Percentiles rank a stretch among this genome's conserved stretches.
Conservation (phyloP, 2,113 vertebrate species). For the Mastomys natalensis region DNA sequence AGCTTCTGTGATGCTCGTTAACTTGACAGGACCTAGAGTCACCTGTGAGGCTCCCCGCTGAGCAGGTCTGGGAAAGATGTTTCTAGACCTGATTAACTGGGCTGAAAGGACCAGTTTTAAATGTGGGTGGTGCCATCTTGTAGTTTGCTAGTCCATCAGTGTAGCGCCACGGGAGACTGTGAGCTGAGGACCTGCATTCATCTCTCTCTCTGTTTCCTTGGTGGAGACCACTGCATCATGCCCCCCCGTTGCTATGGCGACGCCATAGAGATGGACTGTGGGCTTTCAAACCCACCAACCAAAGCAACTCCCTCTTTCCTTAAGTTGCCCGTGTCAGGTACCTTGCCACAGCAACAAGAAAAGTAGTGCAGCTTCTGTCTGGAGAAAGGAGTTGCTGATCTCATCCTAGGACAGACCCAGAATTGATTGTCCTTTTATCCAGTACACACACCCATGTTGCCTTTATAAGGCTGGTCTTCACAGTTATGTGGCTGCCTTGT, state of each 20-base stretch:
- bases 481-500: background rate
- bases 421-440: no score
- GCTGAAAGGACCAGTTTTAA: background rate
- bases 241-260: background rate
- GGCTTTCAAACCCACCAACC: background rate
- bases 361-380: background rate
- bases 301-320: background rate
- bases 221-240: no score
- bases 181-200: no score
- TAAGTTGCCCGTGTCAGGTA: background rate
- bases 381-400: accelerated
- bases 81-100: background rate
- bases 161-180: background rate
- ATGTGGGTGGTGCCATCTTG: background rate
- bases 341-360: background rate
- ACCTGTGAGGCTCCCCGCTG: background rate
- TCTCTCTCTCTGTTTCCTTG: background rate
- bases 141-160: background rate
- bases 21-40: background rate
- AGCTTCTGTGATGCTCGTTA: background rate
- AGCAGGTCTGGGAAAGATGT: background rate
- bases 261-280: background rate
- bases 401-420: background rate
- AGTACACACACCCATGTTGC: accelerated
- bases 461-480: background rate